A percentile compares a stretch with the other conserved stretches of the same genome.
Evolutionary conservation across 2,113 vertebrate species (phyloP).

Genomic region (Oncorhynchus mykiss): DNA sequence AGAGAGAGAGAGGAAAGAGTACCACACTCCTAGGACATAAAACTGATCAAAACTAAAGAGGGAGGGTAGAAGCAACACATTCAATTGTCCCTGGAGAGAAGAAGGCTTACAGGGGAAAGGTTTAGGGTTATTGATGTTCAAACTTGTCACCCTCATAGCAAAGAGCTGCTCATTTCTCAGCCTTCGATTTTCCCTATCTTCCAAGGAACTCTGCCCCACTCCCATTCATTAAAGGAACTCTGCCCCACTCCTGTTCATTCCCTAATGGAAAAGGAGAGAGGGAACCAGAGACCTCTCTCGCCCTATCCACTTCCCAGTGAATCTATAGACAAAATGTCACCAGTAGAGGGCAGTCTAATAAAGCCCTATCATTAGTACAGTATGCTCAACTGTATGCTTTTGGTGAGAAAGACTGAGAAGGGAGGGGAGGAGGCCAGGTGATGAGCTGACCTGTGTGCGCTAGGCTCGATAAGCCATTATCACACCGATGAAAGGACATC

Average conservation of each 20-base stretch:
- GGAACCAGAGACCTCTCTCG: background rate
- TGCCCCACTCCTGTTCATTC: background rate
- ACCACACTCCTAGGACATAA: background rate
- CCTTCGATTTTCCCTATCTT: constrained; percentile 9
- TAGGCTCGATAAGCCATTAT: constrained; percentile 61
- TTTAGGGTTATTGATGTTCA: too few species aligned
- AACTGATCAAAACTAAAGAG: background rate
- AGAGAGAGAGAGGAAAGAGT: constrained; percentile 7
- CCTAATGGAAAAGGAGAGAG: background rate
- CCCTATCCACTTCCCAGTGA: too few species aligned
- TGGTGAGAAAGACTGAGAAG: background rate
- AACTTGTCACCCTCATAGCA: background rate
- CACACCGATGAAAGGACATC: constrained; percentile 35
- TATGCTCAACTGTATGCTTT: background rate
- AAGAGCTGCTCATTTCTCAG: background rate
- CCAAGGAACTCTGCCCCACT: background rate
- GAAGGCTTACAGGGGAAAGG: too few species aligned
- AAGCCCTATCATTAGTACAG: background rate
- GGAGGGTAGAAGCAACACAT: background rate
- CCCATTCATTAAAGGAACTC: background rate
- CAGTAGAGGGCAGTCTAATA: background rate
- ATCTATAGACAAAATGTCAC: background rate
- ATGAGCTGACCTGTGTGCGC: constrained; percentile 46
- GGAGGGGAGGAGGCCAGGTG: background rate
- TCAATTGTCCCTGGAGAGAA: too few species aligned